Conservation (phyloP, 2,113 vertebrate genomes). For the Mustelus asterias region DNA sequence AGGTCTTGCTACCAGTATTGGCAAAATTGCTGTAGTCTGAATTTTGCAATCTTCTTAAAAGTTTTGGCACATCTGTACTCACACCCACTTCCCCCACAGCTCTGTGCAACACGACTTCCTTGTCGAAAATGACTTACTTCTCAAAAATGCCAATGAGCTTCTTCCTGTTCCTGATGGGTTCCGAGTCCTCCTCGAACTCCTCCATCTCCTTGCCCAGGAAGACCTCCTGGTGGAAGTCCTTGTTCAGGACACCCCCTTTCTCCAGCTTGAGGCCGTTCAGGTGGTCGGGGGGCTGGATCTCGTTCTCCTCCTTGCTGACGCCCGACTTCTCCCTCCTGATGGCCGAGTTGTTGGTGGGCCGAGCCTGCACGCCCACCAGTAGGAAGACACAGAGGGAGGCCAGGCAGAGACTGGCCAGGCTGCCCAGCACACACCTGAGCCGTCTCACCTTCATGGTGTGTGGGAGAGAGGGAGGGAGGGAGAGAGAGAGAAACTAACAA, state of each 20-base stretch:
- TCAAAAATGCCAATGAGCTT: constrained; percentile 85
- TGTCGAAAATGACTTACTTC: constrained; percentile 62
- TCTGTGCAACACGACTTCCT: too few species aligned
- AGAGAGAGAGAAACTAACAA: not conserved
- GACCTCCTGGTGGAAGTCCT: constrained; percentile 90
- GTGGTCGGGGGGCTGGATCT: constrained; percentile 86
- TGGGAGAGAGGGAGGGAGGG: not conserved
- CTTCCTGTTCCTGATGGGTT: constrained; percentile 75
- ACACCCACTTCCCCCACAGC: too few species aligned
- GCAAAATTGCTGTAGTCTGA: too few species aligned
- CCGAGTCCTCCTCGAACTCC: constrained; percentile 83
- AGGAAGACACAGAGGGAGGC: constrained; percentile 58
- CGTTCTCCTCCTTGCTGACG: constrained; percentile 67
- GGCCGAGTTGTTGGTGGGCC: constrained; percentile 79
- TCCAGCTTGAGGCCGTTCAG: constrained; percentile 87
- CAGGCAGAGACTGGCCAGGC: constrained; percentile 54
- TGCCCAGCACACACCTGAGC: constrained; percentile 49
- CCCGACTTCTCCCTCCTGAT: constrained; percentile 59
- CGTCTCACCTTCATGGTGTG: constrained; percentile 51
- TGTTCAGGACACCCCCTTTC: constrained; percentile 88
- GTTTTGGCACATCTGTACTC: too few species aligned
- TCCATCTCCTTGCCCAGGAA: constrained; percentile 86
- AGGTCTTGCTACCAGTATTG: too few species aligned
- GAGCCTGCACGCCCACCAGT: constrained; percentile 56
- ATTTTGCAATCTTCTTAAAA: too few species aligned